phyloP scores from a whole-genome alignment of 2,797 vertebrate genomes.

The Cossypha niveicapilla region DNA sequence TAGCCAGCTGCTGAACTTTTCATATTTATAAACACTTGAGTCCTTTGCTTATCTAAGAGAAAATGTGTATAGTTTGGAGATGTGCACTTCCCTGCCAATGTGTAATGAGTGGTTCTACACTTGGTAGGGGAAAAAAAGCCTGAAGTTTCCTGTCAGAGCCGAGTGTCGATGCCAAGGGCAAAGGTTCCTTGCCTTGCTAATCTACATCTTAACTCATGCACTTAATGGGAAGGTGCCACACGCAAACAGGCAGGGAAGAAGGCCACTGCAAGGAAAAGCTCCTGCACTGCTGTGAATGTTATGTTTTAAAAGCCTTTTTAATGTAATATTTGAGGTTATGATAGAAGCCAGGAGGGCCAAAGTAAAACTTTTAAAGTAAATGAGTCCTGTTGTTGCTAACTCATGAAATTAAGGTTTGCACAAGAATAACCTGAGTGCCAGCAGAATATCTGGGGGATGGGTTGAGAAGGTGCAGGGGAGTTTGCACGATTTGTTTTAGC shows the following conservation, averaged over 20 bases:
- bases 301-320: slow-evolving; percentile 60
- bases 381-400: slow-evolving; percentile 19
- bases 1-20: slow-evolving; percentile 64
- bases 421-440: not conserved
- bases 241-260: slow-evolving; percentile 28
- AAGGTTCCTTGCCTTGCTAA: slow-evolving; percentile 62
- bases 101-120: slow-evolving; percentile 42
- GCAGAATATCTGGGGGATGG: not conserved
- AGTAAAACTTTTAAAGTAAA: slow-evolving; percentile 58
- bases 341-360: slow-evolving; percentile 52
- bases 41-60: slow-evolving; percentile 72
- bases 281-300: slow-evolving; percentile 19
- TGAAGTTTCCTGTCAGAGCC: slow-evolving; percentile 57
- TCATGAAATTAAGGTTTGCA: not conserved
- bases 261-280: not conserved
- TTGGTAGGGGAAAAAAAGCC: slow-evolving; percentile 27
- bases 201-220: slow-evolving; percentile 61
- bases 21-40: slow-evolving; percentile 70
- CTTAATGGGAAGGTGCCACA: slow-evolving; percentile 59
- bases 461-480: slow-evolving; percentile 27
- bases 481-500: not conserved
- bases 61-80: slow-evolving; percentile 67
- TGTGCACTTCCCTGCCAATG: slow-evolving; percentile 66
- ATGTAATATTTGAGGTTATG: slow-evolving; percentile 56
- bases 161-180: slow-evolving; percentile 48